Conservation (phyloP, 2,113 vertebrate genomes). For the Rhodinocichla rosea region DNA sequence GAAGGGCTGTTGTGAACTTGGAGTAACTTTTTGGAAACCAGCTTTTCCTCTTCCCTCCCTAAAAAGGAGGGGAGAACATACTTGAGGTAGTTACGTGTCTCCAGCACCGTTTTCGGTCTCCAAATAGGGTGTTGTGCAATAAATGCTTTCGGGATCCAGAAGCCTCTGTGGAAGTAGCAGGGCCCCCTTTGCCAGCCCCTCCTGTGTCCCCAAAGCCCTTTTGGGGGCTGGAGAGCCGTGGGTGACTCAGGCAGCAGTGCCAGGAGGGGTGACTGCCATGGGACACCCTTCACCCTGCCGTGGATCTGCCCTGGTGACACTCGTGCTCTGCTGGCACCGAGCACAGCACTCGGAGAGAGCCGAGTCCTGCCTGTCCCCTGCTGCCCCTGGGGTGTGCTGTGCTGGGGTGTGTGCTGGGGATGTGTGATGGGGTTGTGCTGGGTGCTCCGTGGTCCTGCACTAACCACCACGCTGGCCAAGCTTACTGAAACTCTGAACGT, state of each 20-base stretch:
- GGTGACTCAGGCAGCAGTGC: not conserved
- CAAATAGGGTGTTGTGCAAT: slow-evolving; percentile 58
- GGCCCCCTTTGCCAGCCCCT: not conserved
- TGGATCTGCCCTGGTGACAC: not conserved
- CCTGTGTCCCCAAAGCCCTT: not conserved
- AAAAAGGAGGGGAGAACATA: slow-evolving; percentile 59
- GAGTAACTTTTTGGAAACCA: slow-evolving; percentile 31
- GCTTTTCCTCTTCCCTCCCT: slow-evolving; percentile 50
- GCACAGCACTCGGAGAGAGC: fast-evolving
- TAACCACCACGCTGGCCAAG: fast-evolving
- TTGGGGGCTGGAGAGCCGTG: fast-evolving
- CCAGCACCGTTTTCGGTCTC: not conserved
- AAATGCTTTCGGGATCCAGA: not conserved
- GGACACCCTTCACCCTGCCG: fast-evolving
- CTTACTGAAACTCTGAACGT: fast-evolving
- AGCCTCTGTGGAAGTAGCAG: not conserved
- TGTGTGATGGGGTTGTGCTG: not conserved
- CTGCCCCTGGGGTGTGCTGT: not conserved
- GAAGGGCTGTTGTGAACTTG: not conserved
- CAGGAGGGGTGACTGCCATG: fast-evolving
- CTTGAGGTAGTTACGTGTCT: slow-evolving; percentile 46
- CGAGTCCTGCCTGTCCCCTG: not conserved
- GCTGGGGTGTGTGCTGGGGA: not conserved
- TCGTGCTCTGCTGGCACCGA: fast-evolving
- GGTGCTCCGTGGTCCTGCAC: fast-evolving